phyloP scores from a whole-genome alignment of 1,140 invertebrate genomes.

The Diabrotica undecimpunctata region DNA sequence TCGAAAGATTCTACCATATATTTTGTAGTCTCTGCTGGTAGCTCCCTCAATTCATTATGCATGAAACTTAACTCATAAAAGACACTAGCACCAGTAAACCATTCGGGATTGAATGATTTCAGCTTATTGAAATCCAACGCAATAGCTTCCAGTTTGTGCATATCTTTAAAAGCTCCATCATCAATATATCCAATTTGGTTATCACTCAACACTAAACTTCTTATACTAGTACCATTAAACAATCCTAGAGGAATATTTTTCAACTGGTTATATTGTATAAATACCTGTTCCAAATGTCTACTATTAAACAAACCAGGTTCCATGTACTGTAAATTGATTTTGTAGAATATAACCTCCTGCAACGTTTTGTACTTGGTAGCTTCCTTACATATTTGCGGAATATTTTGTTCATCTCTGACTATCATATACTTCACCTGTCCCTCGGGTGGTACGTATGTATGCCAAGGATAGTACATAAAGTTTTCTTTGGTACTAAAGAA shows the following conservation, averaged over 20 bases:
- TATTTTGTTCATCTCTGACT: constrained; percentile 1
- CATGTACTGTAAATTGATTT: constrained; percentile 14
- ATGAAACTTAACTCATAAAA: constrained; percentile 14
- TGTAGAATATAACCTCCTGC: constrained; percentile 3
- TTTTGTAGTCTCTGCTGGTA: constrained; percentile 13
- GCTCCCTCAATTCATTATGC: constrained; percentile 14
- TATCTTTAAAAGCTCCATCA: constrained; percentile 10
- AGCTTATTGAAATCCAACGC: constrained; percentile 17
- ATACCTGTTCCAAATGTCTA: constrained; percentile 6
- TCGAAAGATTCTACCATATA: constrained; percentile 6
- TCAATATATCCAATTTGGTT: constrained; percentile 14
- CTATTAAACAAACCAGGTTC: constrained; percentile 11
- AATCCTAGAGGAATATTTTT: constrained; percentile 6
- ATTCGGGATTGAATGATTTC: constrained; percentile 1
- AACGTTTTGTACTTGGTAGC: neutral
- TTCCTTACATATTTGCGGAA: constrained; percentile 7
- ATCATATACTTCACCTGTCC: constrained; percentile 7
- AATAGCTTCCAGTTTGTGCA: constrained; percentile 15
- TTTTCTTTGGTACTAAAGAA: constrained; percentile 1
- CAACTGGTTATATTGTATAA: constrained; percentile 13
- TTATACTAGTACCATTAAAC: constrained; percentile 15
- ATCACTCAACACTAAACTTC: constrained; percentile 14
- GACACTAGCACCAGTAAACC: constrained; percentile 9
- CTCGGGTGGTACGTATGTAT: neutral
- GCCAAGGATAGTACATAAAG: constrained; percentile 14